Conservation (phyloP, 2,113 vertebrate genomes). For the Nothoprocta pentlandii region DNA sequence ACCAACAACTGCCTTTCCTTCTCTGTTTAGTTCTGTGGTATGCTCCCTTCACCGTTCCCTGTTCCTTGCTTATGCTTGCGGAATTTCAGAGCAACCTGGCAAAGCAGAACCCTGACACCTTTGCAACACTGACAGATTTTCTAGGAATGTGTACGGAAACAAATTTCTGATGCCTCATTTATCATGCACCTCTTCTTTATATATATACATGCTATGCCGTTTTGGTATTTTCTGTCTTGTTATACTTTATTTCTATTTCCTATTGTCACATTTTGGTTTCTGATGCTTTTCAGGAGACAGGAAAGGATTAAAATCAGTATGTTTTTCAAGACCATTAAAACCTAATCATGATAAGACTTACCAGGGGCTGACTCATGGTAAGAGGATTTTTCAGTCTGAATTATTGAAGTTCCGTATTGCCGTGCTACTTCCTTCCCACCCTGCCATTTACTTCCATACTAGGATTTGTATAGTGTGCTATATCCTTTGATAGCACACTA, state of each 20-base stretch:
- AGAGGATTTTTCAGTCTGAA: background rate
- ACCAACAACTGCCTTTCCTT: background rate
- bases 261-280: slow-evolving; percentile 26
- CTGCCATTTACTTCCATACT: background rate
- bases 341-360: background rate
- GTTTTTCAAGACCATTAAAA: slow-evolving; percentile 1
- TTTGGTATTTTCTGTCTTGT: slow-evolving; percentile 43
- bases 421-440: background rate
- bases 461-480: background rate
- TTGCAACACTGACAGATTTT: slow-evolving; percentile 39
- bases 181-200: background rate
- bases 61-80: background rate
- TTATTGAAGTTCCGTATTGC: background rate
- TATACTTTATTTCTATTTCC: slow-evolving; percentile 7
- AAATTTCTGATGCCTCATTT: slow-evolving; percentile 54
- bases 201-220: background rate
- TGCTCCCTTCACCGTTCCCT: background rate
- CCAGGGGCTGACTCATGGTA: background rate
- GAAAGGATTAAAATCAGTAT: background rate
- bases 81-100: slow-evolving; percentile 32
- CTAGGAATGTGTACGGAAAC: slow-evolving; percentile 17
- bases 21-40: background rate
- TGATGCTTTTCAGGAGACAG: slow-evolving; percentile 22
- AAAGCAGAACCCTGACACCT: slow-evolving; percentile 46
- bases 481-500: background rate